phyloP scores from a whole-genome alignment of 1,140 invertebrate species.

The Formica selysi region DNA sequence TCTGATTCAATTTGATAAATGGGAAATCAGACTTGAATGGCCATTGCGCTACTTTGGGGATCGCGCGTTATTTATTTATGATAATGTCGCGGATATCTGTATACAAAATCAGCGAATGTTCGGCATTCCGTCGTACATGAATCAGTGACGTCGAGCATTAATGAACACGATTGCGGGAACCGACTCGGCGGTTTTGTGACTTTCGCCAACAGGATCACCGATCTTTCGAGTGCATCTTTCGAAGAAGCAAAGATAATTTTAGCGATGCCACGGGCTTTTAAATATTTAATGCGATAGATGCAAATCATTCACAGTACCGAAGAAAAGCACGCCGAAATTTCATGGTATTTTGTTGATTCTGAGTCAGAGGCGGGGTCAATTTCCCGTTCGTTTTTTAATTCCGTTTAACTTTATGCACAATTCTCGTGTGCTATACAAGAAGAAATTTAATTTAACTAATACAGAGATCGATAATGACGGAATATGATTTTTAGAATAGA shows the following conservation, averaged over 20 bases:
- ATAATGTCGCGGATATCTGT: conserved; percentile 13
- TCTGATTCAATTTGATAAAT: conserved; percentile 48
- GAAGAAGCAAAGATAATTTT: conserved; percentile 35
- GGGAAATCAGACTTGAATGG: conserved; percentile 46
- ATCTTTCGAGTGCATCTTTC: not conserved
- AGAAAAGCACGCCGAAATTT: conserved; percentile 7
- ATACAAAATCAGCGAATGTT: conserved; percentile 41
- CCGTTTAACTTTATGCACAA: not conserved
- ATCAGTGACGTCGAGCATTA: conserved; percentile 32
- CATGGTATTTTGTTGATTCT: not conserved
- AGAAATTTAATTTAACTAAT: conserved; percentile 41
- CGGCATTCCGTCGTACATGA: conserved; percentile 40
- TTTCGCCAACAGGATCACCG: conserved; percentile 34
- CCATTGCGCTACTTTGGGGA: not conserved
- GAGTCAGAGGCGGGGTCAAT: conserved; percentile 16
- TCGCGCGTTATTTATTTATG: conserved; percentile 46
- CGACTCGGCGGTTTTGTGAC: not conserved
- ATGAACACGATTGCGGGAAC: conserved; percentile 43
- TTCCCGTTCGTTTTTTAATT: conserved; percentile 30
- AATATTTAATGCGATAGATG: conserved; percentile 26
- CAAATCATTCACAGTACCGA: not conserved
- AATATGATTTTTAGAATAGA: not conserved
- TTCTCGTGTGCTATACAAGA: not conserved
- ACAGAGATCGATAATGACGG: conserved; percentile 31
- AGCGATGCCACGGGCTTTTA: not conserved